Evolutionary conservation across 2,888 invertebrate genomes (phyloP).

Genomic region (Schizotus pectinicornis): DNA sequence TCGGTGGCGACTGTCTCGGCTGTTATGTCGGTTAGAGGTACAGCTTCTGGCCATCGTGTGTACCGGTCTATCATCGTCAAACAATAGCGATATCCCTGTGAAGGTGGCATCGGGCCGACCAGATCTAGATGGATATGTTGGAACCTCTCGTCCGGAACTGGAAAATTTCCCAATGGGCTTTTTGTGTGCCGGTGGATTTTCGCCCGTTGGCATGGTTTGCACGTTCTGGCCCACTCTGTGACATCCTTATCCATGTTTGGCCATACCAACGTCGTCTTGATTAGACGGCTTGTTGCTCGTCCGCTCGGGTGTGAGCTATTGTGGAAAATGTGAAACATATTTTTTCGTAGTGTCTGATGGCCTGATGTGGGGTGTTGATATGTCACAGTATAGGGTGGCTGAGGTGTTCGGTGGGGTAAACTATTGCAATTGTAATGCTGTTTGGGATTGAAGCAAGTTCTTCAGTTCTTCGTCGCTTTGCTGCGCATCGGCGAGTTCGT

Average conservation of each 20-base stretch:
- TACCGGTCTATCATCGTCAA: constrained; percentile 29
- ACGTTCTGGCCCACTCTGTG: constrained; percentile 43
- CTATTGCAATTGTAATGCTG: no score
- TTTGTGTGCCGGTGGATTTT: neutral
- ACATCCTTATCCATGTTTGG: constrained; percentile 13
- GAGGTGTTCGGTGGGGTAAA: no score
- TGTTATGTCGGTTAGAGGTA: constrained; percentile 22
- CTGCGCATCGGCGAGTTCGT: no score
- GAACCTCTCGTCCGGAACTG: neutral
- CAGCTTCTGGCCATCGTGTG: constrained; percentile 32
- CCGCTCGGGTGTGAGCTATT: constrained; percentile 42
- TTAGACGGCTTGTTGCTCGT: constrained; percentile 36
- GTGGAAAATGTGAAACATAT: no score
- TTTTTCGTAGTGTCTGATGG: no score
- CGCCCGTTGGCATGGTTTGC: neutral
- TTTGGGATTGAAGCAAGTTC: no score
- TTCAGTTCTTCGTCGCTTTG: no score
- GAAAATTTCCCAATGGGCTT: neutral
- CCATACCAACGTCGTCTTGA: constrained; percentile 42
- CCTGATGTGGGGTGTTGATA: no score
- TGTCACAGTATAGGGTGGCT: no score
- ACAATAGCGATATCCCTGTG: constrained; percentile 28
- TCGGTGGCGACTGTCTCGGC: constrained; percentile 42
- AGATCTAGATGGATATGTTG: neutral
- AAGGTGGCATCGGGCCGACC: constrained; percentile 33